Evolutionary conservation across 2,888 invertebrate species (phyloP).

Genomic region (Drosophila borealis): DNA sequence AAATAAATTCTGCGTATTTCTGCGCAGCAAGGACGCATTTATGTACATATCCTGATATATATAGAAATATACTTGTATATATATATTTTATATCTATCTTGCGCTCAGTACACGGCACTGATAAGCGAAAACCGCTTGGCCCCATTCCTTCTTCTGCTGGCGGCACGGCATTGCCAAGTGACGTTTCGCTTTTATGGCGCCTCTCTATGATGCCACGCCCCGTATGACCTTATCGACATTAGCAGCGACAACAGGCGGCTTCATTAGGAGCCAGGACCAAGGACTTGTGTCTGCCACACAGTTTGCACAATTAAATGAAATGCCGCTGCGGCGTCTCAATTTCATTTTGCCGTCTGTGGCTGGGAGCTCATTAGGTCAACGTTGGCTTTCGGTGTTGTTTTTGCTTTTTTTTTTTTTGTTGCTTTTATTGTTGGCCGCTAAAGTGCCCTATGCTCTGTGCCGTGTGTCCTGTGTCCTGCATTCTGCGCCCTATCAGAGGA

Average conservation of each 20-base stretch:
- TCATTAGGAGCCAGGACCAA: conserved; percentile 56
- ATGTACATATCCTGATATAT: conserved; percentile 31
- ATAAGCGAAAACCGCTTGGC: conserved; percentile 50
- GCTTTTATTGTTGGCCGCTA: conserved; percentile 60
- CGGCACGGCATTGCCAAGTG: conserved; percentile 25
- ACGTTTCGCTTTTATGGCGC: conserved; percentile 57
- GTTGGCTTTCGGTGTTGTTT: conserved; percentile 13
- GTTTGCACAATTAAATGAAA: conserved; percentile 69
- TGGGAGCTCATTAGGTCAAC: conserved; percentile 67
- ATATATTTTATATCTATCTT: conserved; percentile 2
- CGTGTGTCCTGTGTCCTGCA: background rate
- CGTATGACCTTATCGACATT: conserved; percentile 71
- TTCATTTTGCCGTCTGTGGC: conserved; percentile 59
- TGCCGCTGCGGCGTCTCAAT: conserved; percentile 67
- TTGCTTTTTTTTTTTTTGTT: conserved; percentile 2
- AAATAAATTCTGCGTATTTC: conserved; percentile 41
- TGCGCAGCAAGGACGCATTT: conserved; percentile 26
- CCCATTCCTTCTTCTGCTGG: conserved; percentile 2
- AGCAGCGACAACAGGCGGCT: conserved; percentile 55
- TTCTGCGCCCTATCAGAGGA: conserved; percentile 2
- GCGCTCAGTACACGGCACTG: conserved; percentile 27
- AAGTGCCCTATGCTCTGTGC: conserved; percentile 8
- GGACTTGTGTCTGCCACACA: conserved; percentile 32
- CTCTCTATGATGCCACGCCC: conserved; percentile 63
- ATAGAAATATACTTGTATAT: conserved; percentile 26